These are phyloP conservation scores for Sceloporus undulatus DNA, from an alignment of 2,113 vertebrate species.

Conservation along the genomic window DNA sequence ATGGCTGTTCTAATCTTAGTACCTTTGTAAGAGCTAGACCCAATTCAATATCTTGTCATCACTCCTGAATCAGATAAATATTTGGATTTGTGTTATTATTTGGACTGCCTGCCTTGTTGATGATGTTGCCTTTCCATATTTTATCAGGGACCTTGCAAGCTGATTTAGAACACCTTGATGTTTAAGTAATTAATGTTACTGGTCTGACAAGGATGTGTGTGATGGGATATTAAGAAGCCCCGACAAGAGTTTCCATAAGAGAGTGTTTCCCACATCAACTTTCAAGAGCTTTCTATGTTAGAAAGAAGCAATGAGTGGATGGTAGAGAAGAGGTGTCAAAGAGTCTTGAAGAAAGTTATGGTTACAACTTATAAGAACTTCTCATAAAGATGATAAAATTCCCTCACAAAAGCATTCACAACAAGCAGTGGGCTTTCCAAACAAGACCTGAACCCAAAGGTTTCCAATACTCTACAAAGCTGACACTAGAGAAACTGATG, in stretches of 20 bases:
- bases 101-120: background rate
- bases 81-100: background rate
- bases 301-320: background rate
- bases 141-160: background rate
- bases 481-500: background rate
- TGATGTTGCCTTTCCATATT: background rate
- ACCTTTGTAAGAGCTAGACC: too few relatives aligned
- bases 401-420: background rate
- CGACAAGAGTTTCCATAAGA: background rate
- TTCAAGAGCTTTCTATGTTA: background rate
- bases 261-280: background rate
- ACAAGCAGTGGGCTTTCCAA: background rate
- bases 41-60: background rate
- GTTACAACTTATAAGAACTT: background rate
- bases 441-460: background rate
- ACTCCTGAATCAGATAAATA: background rate
- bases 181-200: background rate
- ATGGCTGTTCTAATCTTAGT: too few relatives aligned
- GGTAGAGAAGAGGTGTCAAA: background rate
- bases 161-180: background rate
- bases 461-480: background rate
- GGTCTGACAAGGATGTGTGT: background rate
- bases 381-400: background rate
- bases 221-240: background rate
- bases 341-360: background rate